Evolutionary conservation across 1,140 invertebrate genomes (phyloP).

Genomic region (Halyomorpha halys): DNA sequence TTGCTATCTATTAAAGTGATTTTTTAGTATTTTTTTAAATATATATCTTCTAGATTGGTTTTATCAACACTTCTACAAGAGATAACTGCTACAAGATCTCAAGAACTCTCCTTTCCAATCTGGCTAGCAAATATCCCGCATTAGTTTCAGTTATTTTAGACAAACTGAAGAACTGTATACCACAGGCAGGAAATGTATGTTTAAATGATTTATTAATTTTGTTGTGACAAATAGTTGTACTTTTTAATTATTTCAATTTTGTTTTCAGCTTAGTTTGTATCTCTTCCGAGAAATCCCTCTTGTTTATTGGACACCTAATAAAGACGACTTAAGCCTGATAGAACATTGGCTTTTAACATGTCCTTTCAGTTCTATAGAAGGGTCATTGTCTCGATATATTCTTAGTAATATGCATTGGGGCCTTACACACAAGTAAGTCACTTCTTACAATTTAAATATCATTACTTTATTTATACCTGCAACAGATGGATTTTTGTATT

Average conservation of each 20-base stretch:
- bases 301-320: conserved; percentile 53
- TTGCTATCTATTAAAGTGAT: no score
- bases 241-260: neutral
- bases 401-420: conserved; percentile 65
- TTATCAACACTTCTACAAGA: conserved; percentile 56
- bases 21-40: neutral
- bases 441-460: neutral
- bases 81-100: conserved; percentile 65
- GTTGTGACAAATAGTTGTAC: neutral
- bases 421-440: conserved; percentile 35
- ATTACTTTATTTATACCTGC: no score
- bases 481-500: no score
- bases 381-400: conserved; percentile 56
- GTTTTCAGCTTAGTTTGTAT: conserved; percentile 46
- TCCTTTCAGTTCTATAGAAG: conserved; percentile 48
- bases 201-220: neutral
- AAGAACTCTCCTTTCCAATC: conserved; percentile 56
- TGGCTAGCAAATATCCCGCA: conserved; percentile 57
- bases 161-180: conserved; percentile 51
- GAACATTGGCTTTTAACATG: conserved; percentile 54
- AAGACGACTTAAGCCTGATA: conserved; percentile 56
- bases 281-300: conserved; percentile 65
- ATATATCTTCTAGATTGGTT: conserved; percentile 52
- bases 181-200: conserved; percentile 49
- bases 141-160: conserved; percentile 57